These are phyloP conservation scores for Camponotus pennsylvanicus DNA, from an alignment of 1,140 invertebrate species.

Conservation along the genomic window DNA sequence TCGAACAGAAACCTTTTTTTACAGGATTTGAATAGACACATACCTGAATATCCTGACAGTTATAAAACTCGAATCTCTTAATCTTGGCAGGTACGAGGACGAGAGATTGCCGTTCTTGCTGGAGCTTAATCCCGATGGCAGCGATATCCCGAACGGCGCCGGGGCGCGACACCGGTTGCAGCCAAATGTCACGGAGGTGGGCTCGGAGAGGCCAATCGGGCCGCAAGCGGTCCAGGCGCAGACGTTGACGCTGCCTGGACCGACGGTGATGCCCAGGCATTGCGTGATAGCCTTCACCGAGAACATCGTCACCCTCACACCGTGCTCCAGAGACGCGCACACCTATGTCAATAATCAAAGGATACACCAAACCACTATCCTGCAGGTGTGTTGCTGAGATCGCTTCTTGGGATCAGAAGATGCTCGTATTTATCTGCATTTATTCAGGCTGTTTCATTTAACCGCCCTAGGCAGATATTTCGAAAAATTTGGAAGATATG, in stretches of 20 bases:
- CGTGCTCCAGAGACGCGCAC: constrained; percentile 95
- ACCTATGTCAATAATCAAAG: constrained; percentile 97
- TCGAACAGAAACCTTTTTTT: too few species aligned
- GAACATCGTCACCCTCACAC: constrained; percentile 96
- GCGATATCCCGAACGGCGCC: constrained; percentile 87
- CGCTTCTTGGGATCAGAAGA: background rate
- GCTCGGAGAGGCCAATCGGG: constrained; percentile 88
- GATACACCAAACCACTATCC: constrained; percentile 96
- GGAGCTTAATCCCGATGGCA: constrained; percentile 90
- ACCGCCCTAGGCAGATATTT: too few species aligned
- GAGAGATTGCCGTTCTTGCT: constrained; percentile 88
- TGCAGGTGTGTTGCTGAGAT: constrained; percentile 88
- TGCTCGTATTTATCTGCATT: background rate
- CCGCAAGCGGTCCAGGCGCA: constrained; percentile 85
- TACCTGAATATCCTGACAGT: background rate
- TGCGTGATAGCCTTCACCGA: constrained; percentile 97
- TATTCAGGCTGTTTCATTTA: too few species aligned
- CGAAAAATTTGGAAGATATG: too few species aligned
- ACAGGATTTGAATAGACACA: too few species aligned
- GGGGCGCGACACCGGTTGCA: constrained; percentile 88
- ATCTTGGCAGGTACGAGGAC: constrained; percentile 84
- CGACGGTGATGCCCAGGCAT: constrained; percentile 95
- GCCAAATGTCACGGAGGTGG: constrained; percentile 91
- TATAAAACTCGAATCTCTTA: too few species aligned
- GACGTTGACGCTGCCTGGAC: constrained; percentile 88